Percentiles rank a stretch among this genome's conserved stretches.
These are phyloP conservation scores for Miopithecus talapoin DNA, from an alignment of 2,797 vertebrate genomes.

Conservation along the genomic window DNA sequence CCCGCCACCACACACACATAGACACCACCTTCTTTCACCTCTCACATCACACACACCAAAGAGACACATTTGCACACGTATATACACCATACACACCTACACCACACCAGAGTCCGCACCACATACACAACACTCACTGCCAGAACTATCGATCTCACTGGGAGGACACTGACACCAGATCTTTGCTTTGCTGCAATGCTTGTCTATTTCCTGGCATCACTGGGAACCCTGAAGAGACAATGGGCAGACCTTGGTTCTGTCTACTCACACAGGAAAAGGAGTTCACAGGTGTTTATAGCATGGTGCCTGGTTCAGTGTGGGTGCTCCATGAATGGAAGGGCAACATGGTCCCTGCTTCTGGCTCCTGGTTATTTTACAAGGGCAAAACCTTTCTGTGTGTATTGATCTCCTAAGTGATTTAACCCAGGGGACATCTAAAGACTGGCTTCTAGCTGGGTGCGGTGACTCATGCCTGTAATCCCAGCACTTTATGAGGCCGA, in stretches of 20 bases:
- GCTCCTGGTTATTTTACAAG: not conserved
- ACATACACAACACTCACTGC: not conserved
- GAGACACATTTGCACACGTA: not conserved
- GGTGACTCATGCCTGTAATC: no score
- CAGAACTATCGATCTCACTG: not conserved
- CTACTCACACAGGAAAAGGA: not conserved
- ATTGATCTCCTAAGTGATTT: not conserved
- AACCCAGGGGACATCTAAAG: not conserved
- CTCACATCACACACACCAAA: not conserved
- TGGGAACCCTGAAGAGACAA: not conserved
- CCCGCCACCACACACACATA: not conserved
- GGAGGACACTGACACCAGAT: not conserved
- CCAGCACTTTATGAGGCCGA: no score
- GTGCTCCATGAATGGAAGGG: not conserved
- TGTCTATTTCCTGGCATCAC: not conserved
- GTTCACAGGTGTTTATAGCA: not conserved
- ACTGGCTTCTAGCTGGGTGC: not conserved
- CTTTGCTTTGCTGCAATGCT: not conserved
- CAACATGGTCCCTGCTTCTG: no score
- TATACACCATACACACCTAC: not conserved
- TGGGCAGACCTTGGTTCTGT: not conserved
- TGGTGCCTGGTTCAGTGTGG: not conserved
- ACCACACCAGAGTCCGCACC: not conserved
- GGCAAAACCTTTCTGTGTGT: not conserved
- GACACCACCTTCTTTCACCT: not conserved